Evolutionary conservation across 2,888 invertebrate species (phyloP), one percentile per base, ranked within the genome.

Genomic region (Campaea margaritaria): DNA sequence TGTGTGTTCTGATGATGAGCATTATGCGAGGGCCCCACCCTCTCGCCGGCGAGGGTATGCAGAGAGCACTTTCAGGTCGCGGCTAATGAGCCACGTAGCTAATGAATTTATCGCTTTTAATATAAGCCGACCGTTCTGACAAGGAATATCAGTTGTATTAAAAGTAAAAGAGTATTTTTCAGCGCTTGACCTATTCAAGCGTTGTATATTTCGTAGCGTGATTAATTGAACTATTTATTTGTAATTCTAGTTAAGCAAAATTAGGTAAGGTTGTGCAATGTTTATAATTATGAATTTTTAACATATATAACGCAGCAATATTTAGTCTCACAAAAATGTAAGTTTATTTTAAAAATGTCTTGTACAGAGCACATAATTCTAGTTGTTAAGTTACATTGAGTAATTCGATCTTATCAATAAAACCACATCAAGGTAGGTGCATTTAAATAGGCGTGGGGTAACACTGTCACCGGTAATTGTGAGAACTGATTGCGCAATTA

Each of bases 401-500:
- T 28, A 28, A n/a, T 13, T n/a, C 4, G 39, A 39, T 13, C 0
- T 47, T 42, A 46, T 64, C 62, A 45, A 58, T 39, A 55, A 60
- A 60, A 31, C 38, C 21, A 46, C n/a, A 21, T 34, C 11, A 36
- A 49, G 49, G 44, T 42, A 62, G 49, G 44, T 42, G 59, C 55
- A 62, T 64, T 61, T 61, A 58, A 55, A 57, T 58, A 69, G 64
- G 56, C 64, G 71, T 72, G 67, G 63, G 55, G 58, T 46, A 68
- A 67, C 65, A 69, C 69, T 79, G 82, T 79, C 79, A 75, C 72
- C 54, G 74, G 74, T 90, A 90, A 91, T 89, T 90, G 91, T 92
- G 91, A 89, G 91, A 92, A 91, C 89, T 89, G 86, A 89, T 86
- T 85, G 85, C 70, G 79, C 91, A 90, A 92, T 91, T 92, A 91